Conservation (phyloP, 2,113 vertebrate species). For the Martes martes region DNA sequence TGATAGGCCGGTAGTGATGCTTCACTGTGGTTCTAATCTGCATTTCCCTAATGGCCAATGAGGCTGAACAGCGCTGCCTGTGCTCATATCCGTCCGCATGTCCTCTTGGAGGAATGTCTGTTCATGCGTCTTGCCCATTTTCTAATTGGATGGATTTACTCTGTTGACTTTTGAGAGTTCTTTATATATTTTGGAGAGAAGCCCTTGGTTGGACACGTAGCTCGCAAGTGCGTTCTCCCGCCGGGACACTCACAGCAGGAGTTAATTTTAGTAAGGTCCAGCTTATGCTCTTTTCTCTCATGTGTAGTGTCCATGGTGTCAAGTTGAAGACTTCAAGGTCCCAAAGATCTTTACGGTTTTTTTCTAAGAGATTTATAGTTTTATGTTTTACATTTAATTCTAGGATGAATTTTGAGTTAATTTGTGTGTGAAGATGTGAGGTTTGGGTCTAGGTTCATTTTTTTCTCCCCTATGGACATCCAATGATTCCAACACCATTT, state of each 20-base stretch:
- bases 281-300: not conserved
- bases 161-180: not conserved
- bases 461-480: rapidly evolving
- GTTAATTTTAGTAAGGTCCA: not conserved
- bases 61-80: not conserved
- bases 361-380: not conserved
- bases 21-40: not conserved
- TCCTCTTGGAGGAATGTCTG: not conserved
- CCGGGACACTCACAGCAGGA: not conserved
- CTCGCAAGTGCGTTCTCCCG: not conserved
- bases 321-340: not conserved
- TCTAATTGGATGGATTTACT: not conserved
- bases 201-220: not conserved
- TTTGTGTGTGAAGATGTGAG: not conserved
- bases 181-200: not conserved
- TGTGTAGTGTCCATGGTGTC: not conserved
- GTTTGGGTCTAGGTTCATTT: not conserved
- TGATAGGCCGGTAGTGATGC: too few relatives aligned
- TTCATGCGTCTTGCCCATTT: not conserved
- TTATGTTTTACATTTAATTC: not conserved
- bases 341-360: not conserved
- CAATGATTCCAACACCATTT: not conserved
- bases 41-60: not conserved
- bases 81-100: not conserved
- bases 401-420: not conserved